Evolutionary conservation across 2,797 vertebrate species (phyloP).

Genomic region (Rhabdomys pumilio): DNA sequence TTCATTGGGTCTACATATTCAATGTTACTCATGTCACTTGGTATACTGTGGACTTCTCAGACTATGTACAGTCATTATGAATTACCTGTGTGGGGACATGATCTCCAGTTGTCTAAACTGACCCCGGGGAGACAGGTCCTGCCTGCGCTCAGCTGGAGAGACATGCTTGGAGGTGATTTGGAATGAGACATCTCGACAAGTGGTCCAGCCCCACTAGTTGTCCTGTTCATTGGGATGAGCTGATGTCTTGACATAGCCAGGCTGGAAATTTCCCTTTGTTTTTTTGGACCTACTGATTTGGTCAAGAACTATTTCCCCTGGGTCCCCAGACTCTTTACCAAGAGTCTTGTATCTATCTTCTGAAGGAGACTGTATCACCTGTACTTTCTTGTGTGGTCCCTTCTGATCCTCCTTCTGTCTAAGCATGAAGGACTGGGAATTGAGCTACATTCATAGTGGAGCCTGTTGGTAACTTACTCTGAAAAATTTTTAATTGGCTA

Average conservation of each 20-base stretch:
- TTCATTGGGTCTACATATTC: neutral
- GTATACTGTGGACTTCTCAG: accelerated
- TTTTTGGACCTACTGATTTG: neutral
- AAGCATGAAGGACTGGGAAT: neutral
- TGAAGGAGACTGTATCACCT: neutral
- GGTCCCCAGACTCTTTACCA: neutral
- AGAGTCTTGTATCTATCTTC: neutral
- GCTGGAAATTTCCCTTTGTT: neutral
- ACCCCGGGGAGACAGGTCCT: neutral
- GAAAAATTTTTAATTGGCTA: neutral
- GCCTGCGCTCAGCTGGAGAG: neutral
- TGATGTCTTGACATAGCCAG: neutral
- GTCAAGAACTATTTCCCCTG: too few species aligned
- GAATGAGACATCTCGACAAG: neutral
- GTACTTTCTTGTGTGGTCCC: neutral
- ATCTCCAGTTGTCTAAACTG: neutral
- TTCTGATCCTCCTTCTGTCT: neutral
- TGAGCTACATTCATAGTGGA: neutral
- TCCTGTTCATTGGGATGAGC: neutral
- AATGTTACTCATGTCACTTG: neutral
- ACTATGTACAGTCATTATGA: neutral
- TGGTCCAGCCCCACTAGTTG: neutral
- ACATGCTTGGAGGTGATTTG: neutral
- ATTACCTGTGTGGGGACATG: neutral
- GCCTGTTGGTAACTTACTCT: neutral